Evolutionary conservation across 2,888 invertebrate genomes (phyloP).

Genomic region (Podotricha telesiphe): DNA sequence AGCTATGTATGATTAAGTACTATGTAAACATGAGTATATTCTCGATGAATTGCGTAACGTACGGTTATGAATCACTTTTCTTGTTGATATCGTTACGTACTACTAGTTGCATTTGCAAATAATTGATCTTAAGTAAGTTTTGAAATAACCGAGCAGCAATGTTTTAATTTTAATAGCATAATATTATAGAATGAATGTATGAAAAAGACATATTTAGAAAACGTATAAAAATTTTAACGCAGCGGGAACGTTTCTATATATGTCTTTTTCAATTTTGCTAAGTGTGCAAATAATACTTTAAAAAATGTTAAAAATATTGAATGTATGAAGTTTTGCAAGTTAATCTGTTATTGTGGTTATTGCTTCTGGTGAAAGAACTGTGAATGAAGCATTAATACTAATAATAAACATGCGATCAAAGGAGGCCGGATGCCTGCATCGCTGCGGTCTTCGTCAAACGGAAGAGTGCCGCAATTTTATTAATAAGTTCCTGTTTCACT

Average conservation of each 20-base stretch:
- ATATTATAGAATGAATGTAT: not conserved
- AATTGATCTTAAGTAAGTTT: not conserved
- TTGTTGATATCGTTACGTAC: constrained; percentile 20
- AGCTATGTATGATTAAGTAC: constrained; percentile 15
- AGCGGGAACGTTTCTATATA: too few relatives aligned
- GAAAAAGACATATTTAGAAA: too few relatives aligned
- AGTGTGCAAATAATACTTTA: too few relatives aligned
- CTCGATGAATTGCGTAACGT: constrained; percentile 25
- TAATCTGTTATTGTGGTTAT: constrained; percentile 4
- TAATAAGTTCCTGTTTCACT: constrained; percentile 79
- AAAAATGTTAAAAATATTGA: too few relatives aligned
- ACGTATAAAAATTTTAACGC: too few relatives aligned
- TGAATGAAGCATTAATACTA: constrained; percentile 56
- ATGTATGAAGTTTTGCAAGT: constrained; percentile 1
- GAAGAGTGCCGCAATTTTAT: constrained; percentile 78
- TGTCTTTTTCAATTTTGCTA: too few relatives aligned
- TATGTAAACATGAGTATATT: constrained; percentile 25
- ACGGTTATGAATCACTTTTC: constrained; percentile 29
- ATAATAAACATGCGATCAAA: constrained; percentile 70
- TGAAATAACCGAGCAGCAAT: not conserved
- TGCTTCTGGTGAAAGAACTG: constrained; percentile 34
- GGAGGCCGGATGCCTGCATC: constrained; percentile 69
- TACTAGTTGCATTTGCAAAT: constrained; percentile 16
- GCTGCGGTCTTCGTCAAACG: constrained; percentile 66
- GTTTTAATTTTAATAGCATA: not conserved